Conservation (phyloP, 2,797 vertebrate species). For the Prionace glauca region DNA sequence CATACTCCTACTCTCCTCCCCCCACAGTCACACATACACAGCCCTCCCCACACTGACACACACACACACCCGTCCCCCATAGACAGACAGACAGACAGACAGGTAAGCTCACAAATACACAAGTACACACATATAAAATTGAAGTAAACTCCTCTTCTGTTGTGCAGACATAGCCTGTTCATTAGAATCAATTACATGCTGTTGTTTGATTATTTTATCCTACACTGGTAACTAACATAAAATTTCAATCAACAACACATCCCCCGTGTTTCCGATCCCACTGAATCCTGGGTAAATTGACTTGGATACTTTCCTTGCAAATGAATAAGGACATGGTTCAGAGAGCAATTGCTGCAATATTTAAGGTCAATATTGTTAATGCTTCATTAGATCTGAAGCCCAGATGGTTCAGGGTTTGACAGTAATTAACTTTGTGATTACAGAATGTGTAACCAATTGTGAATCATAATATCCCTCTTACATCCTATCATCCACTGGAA, state of each 20-base stretch:
- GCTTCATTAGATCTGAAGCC: slow-evolving; percentile 31
- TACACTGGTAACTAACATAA: not conserved
- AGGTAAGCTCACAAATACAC: not conserved
- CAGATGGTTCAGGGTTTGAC: slow-evolving; percentile 21
- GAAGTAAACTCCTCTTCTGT: not conserved
- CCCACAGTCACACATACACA: too few relatives aligned
- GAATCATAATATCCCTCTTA: slow-evolving; percentile 17
- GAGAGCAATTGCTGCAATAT: slow-evolving; percentile 26
- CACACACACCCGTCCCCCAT: not conserved
- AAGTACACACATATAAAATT: not conserved
- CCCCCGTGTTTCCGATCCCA: not conserved
- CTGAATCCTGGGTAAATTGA: slow-evolving; percentile 2
- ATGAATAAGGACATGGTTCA: slow-evolving; percentile 14
- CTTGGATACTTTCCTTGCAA: slow-evolving; percentile 16
- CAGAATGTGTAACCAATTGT: slow-evolving; percentile 21
- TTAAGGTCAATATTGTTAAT: slow-evolving; percentile 33
- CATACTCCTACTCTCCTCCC: too few relatives aligned
- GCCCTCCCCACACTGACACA: too few relatives aligned
- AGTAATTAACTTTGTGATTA: slow-evolving; percentile 30
- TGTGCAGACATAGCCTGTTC: not conserved
- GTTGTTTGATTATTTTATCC: slow-evolving; percentile 5
- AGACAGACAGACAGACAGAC: too few relatives aligned
- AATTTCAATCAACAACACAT: slow-evolving; percentile 5
- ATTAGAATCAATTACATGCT: not conserved
- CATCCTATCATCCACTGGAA: slow-evolving; percentile 20